Conservation (phyloP, 64 coral and sea anemone species). For the Montipora efflorescens region DNA sequence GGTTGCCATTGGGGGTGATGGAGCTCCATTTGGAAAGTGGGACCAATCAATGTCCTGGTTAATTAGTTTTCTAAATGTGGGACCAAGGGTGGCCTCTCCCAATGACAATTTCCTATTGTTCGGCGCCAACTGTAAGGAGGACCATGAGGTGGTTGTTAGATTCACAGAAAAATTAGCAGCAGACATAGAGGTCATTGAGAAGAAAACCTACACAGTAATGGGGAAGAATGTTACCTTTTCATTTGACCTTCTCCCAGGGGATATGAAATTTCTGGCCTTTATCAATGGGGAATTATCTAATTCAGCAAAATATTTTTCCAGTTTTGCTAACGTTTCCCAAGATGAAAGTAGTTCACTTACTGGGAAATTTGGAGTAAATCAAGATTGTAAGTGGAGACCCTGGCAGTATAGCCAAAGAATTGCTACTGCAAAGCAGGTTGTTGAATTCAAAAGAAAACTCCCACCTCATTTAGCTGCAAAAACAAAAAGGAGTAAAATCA, state of each 20-base stretch:
- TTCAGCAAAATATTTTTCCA: conserved; percentile 57
- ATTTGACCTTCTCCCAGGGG: conserved; percentile 54
- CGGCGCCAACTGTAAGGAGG: conserved; percentile 43
- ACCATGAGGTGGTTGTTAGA: background rate
- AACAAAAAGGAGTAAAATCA: too few species aligned
- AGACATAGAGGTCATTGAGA: conserved; percentile 11
- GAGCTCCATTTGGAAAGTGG: conserved; percentile 55
- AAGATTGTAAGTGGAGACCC: too few species aligned
- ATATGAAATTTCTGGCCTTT: conserved; percentile 65
- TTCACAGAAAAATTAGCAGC: conserved; percentile 21
- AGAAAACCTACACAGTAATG: conserved; percentile 2
- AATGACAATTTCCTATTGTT: background rate
- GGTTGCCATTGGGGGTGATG: conserved; percentile 8
- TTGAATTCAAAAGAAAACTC: too few species aligned
- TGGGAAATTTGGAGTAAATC: too few species aligned
- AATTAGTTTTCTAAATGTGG: conserved; percentile 56
- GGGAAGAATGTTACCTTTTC: conserved; percentile 34
- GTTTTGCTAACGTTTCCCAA: conserved; percentile 53
- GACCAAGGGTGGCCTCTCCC: conserved; percentile 8
- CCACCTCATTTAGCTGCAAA: too few species aligned
- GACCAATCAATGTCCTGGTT: conserved; percentile 41
- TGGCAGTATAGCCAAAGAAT: too few species aligned
- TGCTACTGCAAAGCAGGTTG: too few species aligned
- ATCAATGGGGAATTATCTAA: conserved; percentile 61
- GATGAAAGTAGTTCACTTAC: too few species aligned